phyloP scores from a whole-genome alignment of 1,140 invertebrate genomes.

The Polypedilum pembai region DNA sequence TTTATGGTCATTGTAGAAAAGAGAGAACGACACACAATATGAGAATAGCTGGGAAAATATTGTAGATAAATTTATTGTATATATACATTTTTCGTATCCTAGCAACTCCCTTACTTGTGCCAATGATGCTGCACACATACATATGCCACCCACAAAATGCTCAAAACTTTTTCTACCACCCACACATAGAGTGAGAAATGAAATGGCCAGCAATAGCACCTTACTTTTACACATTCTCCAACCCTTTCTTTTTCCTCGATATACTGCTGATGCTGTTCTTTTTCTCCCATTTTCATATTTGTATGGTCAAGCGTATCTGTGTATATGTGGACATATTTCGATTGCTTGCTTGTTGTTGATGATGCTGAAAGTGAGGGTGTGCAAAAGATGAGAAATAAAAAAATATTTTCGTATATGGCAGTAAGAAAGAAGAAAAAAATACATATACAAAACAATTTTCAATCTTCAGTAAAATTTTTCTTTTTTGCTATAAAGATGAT shows the following conservation, averaged over 20 bases:
- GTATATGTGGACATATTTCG: slow-evolving; percentile 14
- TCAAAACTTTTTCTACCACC: not conserved
- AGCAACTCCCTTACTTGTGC: not conserved
- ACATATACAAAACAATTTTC: not conserved
- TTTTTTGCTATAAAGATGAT: too few relatives aligned
- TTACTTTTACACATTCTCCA: not conserved
- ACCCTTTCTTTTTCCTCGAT: too few relatives aligned
- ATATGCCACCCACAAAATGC: not conserved
- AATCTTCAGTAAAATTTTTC: not conserved
- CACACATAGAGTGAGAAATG: not conserved
- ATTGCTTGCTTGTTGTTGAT: not conserved
- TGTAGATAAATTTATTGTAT: not conserved
- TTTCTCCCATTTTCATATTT: too few relatives aligned
- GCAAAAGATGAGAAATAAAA: not conserved
- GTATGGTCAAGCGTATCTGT: not conserved
- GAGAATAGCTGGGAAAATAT: not conserved
- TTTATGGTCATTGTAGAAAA: not conserved
- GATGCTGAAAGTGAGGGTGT: not conserved
- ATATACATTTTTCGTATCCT: slow-evolving; percentile 2
- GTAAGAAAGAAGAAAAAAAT: not conserved
- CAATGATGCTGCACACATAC: slow-evolving; percentile 9
- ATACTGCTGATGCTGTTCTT: too few relatives aligned
- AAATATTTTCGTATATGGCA: not conserved
- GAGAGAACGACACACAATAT: not conserved
- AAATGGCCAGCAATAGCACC: not conserved